These are phyloP conservation scores for Gymnobelideus leadbeateri DNA, from an alignment of 2,113 vertebrate species.

Conservation along the genomic window DNA sequence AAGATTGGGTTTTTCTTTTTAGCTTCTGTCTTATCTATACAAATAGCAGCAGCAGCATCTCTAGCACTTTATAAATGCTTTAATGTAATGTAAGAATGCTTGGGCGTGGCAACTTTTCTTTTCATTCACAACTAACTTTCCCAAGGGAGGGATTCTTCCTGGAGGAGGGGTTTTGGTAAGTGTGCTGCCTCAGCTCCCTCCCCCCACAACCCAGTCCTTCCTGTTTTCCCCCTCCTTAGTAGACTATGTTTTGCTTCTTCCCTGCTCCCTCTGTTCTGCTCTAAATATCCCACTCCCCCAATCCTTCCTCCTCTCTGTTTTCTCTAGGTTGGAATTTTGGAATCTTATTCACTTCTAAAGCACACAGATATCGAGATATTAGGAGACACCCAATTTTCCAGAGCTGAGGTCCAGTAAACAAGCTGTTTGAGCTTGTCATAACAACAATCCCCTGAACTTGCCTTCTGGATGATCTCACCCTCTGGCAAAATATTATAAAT, in stretches of 20 bases:
- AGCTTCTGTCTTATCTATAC: neutral
- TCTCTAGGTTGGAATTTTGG: constrained; percentile 60
- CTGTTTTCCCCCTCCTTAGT: neutral
- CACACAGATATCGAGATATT: constrained; percentile 13
- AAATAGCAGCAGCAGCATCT: neutral
- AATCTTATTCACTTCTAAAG: constrained; percentile 74
- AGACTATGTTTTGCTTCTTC: too few species aligned
- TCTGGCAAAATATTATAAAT: too few species aligned
- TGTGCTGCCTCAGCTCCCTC: neutral
- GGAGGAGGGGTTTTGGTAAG: neutral
- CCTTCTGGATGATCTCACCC: too few species aligned
- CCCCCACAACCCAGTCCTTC: neutral
- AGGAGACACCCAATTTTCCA: too few species aligned
- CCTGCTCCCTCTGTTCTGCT: neutral
- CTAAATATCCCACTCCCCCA: too few species aligned
- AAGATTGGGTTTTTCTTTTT: neutral
- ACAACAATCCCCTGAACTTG: too few species aligned
- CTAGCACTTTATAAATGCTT: neutral
- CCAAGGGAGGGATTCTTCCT: too few species aligned
- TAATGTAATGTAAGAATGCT: neutral
- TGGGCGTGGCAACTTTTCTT: neutral
- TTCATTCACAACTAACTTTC: neutral
- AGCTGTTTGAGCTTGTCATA: too few species aligned
- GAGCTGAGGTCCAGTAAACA: too few species aligned
- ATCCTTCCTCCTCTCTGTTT: neutral